Evolutionary conservation across 35 echinoderm and acorn worm genomes (phyloP).

Genomic region (Holothuria glaberrima): DNA sequence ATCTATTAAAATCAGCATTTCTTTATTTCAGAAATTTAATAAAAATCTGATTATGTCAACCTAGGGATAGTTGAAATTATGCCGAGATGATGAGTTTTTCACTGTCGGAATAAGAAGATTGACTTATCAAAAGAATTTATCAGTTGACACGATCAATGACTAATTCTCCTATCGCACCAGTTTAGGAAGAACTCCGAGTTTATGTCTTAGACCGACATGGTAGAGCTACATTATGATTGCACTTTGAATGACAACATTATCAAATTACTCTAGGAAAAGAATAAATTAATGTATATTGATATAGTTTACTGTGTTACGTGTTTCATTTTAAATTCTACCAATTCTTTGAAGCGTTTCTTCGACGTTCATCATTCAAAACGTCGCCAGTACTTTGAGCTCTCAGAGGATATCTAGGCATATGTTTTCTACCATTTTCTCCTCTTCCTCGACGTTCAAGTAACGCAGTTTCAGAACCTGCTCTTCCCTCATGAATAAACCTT

Average conservation of each 20-base stretch:
- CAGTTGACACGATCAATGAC: background rate
- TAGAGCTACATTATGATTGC: background rate
- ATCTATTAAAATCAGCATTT: too few species aligned
- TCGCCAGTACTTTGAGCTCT: conserved; percentile 47
- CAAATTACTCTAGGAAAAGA: background rate
- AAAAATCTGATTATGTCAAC: too few species aligned
- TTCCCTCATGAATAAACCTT: conserved; percentile 52
- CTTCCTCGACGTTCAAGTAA: conserved; percentile 58
- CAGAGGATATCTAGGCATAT: conserved; percentile 19
- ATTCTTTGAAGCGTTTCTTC: conserved; percentile 30
- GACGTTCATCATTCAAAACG: conserved; percentile 34
- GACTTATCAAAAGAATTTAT: too few species aligned
- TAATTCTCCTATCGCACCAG: background rate
- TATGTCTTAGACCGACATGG: background rate
- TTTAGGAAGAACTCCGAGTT: background rate
- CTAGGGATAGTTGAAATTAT: too few species aligned
- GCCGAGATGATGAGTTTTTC: too few species aligned
- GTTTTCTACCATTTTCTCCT: conserved; percentile 43
- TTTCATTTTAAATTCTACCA: conserved; percentile 25
- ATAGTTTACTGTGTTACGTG: background rate
- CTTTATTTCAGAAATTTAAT: too few species aligned
- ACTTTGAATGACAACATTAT: background rate
- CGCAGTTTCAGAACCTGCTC: conserved; percentile 69
- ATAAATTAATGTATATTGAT: background rate
- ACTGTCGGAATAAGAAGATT: too few species aligned